These are phyloP conservation scores for Chaetorhynchus papuensis DNA, from an alignment of 2,113 vertebrate genomes.

Conservation along the genomic window DNA sequence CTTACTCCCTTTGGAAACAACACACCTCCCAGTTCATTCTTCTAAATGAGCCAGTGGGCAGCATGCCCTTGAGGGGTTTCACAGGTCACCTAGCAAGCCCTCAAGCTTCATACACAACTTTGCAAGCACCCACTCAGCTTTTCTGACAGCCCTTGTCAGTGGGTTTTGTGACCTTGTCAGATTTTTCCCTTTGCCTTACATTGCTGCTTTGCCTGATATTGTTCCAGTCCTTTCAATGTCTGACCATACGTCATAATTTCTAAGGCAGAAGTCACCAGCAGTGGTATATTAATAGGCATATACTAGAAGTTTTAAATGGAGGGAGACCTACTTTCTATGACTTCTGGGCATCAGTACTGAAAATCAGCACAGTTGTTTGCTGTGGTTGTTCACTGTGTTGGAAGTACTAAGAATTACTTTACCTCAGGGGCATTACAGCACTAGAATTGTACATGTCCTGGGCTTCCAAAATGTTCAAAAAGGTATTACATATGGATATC, in stretches of 20 bases:
- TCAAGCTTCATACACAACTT: neutral
- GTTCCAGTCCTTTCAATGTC: neutral
- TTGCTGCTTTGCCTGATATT: neutral
- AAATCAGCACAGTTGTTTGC: neutral
- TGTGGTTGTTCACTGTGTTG: neutral
- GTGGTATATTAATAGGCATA: neutral
- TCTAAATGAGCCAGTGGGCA: neutral
- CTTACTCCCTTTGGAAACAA: neutral
- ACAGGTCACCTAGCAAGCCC: neutral
- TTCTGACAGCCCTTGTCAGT: neutral
- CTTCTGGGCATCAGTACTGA: neutral
- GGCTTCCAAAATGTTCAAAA: neutral
- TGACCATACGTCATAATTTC: neutral
- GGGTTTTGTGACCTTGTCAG: neutral
- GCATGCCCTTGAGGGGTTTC: neutral
- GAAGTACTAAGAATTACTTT: neutral
- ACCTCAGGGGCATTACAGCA: neutral
- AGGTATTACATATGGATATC: neutral
- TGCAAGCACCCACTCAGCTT: neutral
- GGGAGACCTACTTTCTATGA: neutral
- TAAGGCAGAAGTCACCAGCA: neutral
- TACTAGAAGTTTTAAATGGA: neutral
- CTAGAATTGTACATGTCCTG: neutral
- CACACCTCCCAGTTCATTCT: neutral
- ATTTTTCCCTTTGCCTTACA: neutral